A percentile compares a stretch with the other conserved stretches of the same genome.
Conservation (phyloP, 2,113 vertebrate genomes). For the Jacana jacana region DNA sequence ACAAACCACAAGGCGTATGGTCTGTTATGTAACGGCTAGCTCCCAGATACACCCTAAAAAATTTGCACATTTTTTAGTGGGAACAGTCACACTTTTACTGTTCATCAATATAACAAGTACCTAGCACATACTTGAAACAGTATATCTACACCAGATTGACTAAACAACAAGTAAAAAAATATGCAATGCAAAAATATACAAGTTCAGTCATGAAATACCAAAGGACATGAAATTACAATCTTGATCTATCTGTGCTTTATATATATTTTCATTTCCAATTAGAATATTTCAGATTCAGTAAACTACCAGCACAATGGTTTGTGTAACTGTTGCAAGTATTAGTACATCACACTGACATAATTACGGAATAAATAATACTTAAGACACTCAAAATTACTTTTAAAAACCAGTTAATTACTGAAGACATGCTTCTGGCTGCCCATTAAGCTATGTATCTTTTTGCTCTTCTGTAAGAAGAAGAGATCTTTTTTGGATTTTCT, state of each 20-base stretch:
- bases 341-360: neutral
- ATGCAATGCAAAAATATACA: constrained; percentile 17
- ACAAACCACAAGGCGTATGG: neutral
- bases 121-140: neutral
- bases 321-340: neutral
- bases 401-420: neutral
- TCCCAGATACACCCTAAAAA: neutral
- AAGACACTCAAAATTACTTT: neutral
- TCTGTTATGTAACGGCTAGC: neutral
- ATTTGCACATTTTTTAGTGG: constrained; percentile 5
- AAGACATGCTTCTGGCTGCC: neutral
- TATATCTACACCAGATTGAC: constrained; percentile 1
- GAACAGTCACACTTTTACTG: neutral
- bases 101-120: constrained; percentile 26
- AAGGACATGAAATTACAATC: neutral
- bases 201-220: neutral
- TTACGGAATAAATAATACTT: neutral
- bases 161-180: neutral
- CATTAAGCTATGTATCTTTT: neutral
- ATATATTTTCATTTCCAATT: neutral
- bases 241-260: neutral
- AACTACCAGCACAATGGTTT: neutral
- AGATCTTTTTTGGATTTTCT: neutral
- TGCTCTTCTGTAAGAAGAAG: neutral
- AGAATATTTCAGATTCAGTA: neutral